Base-by-base conservation (phyloP, 2,113 vertebrate species). In the Gymnocephalus cernua region DNA sequence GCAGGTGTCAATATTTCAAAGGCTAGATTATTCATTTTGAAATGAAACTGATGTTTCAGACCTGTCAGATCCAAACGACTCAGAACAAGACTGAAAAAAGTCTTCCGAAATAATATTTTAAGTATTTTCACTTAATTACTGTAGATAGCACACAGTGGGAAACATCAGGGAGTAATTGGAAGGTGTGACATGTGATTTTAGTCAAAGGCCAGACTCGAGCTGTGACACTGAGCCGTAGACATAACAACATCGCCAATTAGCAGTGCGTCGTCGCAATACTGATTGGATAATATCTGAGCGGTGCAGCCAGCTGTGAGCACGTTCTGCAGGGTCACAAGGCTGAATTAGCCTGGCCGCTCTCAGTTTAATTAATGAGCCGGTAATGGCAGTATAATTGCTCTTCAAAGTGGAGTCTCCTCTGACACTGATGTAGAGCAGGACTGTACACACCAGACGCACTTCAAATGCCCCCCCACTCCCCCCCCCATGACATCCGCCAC, bases 321-420 rank as follows among this genome's bases (percentile, higher is more conserved):
- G 68, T 79, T 83, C 73, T 63, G 73, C 75, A 3, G 75, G 87
- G 84, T 90, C 85, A 91, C 79, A 74, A 61, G 87, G 90, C 77
- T 68, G 83, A 91, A 92, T 90, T 89, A 86, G 80, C 81, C 77
- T 41, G 85, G 83, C 80, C 69, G 79, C 87, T 80, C 74, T 83
- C 47, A 21, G 81, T 86, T 86, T 92, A 93, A 94, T 93, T 91
- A 91, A 91, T 84, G 85, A 91, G 77, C 87, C 53, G 16, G 74
- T 83, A 71, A 86, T 86, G 38, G 89, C 62, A 61, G 81, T 78
- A 50, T 90, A 86, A 93, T 89, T 84, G 87, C 79, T 87, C 80
- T 86, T 91, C 77, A 87, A 89, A 91, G 78, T 45, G 70, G 72
- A 62, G 65, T 88, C 83, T 76, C 83, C 69, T 88, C 72, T 84